A percentile compares a stretch with the other conserved stretches of the same genome.
phyloP scores from a whole-genome alignment of 92 coral and sea anemone genomes.

The Pocillopora grandis region DNA sequence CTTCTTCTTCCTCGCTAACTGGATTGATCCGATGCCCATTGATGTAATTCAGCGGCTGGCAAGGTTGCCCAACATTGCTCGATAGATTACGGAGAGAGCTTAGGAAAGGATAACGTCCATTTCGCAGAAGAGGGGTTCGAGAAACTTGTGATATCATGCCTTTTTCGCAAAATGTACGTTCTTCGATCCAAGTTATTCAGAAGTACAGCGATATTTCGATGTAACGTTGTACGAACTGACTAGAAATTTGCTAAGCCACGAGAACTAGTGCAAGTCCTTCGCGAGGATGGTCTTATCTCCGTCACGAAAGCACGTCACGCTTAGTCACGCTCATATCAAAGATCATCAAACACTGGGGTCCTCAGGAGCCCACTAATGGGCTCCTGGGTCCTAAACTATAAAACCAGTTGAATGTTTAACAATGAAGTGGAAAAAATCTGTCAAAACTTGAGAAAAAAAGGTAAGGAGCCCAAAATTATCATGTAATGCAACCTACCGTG shows the following conservation, averaged over 20 bases:
- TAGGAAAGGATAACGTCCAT: neutral
- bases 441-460: neutral
- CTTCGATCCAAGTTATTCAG: neutral
- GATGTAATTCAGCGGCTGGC: conserved; percentile 71
- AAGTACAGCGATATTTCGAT: neutral
- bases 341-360: no score
- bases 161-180: neutral
- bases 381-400: no score
- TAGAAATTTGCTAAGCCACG: neutral
- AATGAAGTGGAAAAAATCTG: neutral
- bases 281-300: neutral
- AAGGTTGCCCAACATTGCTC: conserved; percentile 5
- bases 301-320: neutral
- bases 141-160: conserved; percentile 16
- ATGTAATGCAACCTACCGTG: neutral
- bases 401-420: neutral
- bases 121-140: neutral
- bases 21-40: conserved; percentile 83
- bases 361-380: no score
- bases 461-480: neutral
- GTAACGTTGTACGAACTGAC: no score
- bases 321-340: neutral
- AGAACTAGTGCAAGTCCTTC: conserved; percentile 15
- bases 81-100: conserved; percentile 23
- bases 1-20: conserved; percentile 59